phyloP scores from a whole-genome alignment of 2,113 vertebrate genomes.

The Ciconia boyciana region DNA sequence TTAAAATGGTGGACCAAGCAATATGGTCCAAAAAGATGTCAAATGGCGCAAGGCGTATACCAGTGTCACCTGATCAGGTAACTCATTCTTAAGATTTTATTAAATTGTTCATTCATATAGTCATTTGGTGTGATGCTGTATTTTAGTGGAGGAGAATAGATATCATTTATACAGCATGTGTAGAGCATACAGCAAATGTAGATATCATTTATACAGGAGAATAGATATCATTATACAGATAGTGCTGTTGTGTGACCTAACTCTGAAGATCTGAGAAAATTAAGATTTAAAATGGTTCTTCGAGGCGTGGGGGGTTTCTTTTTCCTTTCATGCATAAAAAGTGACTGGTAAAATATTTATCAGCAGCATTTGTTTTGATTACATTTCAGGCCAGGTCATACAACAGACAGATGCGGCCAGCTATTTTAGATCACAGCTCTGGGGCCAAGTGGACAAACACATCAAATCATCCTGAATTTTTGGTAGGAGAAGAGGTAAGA shows the following conservation, averaged over 20 bases:
- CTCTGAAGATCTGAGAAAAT: not conserved
- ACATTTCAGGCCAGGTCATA: conserved; percentile 84
- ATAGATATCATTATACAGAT: not conserved
- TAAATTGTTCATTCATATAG: not conserved
- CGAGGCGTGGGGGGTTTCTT: rapidly evolving
- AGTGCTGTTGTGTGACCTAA: not conserved
- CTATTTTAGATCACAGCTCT: conserved; percentile 89
- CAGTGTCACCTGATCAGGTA: conserved; percentile 95
- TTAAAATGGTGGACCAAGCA: conserved; percentile 99
- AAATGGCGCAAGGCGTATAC: conserved; percentile 91
- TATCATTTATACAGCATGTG: not conserved
- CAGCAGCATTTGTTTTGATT: not conserved
- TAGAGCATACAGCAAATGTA: too few relatives aligned
- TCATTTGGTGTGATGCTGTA: not conserved
- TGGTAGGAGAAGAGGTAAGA: conserved; percentile 95
- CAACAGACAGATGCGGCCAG: conserved; percentile 93
- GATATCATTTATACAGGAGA: not conserved
- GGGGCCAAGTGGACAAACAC: conserved; percentile 95
- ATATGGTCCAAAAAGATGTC: conserved; percentile 99
- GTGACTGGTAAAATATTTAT: not conserved
- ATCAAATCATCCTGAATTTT: conserved; percentile 84
- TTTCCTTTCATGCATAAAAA: not conserved
- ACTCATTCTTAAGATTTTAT: not conserved
- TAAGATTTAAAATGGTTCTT: not conserved
- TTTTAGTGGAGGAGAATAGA: not conserved